Evolutionary conservation across 2,797 vertebrate genomes (phyloP).

Genomic region (Ptychadena robeensis): DNA sequence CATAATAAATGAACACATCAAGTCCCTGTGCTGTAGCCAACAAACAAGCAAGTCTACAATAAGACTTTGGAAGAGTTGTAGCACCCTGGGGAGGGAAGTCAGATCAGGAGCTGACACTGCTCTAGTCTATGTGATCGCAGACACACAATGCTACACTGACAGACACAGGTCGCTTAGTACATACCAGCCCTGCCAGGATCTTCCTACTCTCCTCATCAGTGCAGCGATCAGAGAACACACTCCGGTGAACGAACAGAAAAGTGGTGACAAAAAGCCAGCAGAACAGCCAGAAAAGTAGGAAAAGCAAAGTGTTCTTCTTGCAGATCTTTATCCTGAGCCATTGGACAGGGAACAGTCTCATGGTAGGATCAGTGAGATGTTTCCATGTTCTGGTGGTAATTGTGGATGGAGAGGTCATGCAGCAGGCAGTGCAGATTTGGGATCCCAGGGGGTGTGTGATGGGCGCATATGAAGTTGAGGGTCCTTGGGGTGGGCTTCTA

Average conservation of each 20-base stretch:
- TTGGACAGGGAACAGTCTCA: conserved; percentile 69
- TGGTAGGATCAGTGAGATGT: conserved; percentile 20
- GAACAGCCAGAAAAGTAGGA: conserved; percentile 82
- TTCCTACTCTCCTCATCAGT: conserved; percentile 85
- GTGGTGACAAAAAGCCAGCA: conserved; percentile 81
- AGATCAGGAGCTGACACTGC: too few relatives aligned
- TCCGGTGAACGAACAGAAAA: conserved; percentile 82
- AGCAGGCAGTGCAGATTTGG: too few relatives aligned
- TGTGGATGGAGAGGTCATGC: too few relatives aligned
- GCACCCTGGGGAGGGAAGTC: too few relatives aligned
- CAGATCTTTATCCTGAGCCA: conserved; percentile 76
- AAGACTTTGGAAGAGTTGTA: background rate
- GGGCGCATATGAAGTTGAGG: too few relatives aligned
- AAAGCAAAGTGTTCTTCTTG: conserved; percentile 76
- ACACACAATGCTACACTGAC: background rate
- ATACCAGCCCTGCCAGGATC: conserved; percentile 90
- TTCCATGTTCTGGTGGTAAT: conserved; percentile 5
- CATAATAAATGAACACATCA: too few relatives aligned
- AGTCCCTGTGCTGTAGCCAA: too few relatives aligned
- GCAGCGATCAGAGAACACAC: conserved; percentile 87
- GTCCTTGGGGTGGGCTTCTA: too few relatives aligned
- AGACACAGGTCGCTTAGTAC: conserved; percentile 33
- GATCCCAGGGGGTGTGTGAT: too few relatives aligned
- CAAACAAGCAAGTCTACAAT: too few relatives aligned
- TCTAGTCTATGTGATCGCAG: too few relatives aligned